A percentile compares a stretch with the other conserved stretches of the same genome.
Evolutionary conservation across 2,888 invertebrate species (phyloP).

Genomic region (Drosophila buzzatii): DNA sequence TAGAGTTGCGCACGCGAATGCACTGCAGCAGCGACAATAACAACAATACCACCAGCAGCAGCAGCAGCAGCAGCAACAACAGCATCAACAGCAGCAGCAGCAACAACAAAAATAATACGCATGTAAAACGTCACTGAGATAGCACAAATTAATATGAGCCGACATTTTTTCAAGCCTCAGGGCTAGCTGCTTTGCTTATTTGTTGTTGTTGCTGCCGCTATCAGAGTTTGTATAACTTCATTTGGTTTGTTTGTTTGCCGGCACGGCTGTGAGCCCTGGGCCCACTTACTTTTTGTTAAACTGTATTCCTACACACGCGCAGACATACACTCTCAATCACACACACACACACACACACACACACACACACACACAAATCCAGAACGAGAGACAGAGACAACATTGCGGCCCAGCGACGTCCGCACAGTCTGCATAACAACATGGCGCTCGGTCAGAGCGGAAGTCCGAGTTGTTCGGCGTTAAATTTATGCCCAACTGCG

Average conservation of each 20-base stretch:
- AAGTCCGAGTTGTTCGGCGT: constrained; percentile 72
- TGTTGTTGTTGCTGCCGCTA: constrained; percentile 49
- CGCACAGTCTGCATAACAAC: constrained; percentile 68
- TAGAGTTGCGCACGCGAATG: constrained; percentile 49
- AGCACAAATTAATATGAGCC: constrained; percentile 73
- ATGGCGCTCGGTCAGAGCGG: constrained; percentile 73
- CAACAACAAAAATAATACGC: constrained; percentile 49
- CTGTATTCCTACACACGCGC: constrained; percentile 53
- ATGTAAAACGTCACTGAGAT: constrained; percentile 68
- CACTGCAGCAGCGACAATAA: constrained; percentile 12
- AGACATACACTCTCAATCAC: not conserved
- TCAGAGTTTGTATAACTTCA: constrained; percentile 74
- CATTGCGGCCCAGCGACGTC: constrained; percentile 29
- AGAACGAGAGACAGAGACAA: not conserved
- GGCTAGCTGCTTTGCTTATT: constrained; percentile 22
- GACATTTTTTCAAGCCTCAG: constrained; percentile 54
- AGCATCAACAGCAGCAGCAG: not conserved
- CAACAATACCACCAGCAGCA: constrained; percentile 15
- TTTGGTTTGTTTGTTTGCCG: constrained; percentile 62
- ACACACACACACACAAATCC: not conserved
- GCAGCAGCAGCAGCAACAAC: constrained; percentile 20
- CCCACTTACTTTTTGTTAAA: constrained; percentile 63
- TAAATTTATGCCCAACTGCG: constrained; percentile 70
- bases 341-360: not conserved
- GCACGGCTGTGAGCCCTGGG: constrained; percentile 38